These are phyloP conservation scores for Cyphomyrmex costatus DNA, from an alignment of 1,140 invertebrate species.

Conservation along the genomic window DNA sequence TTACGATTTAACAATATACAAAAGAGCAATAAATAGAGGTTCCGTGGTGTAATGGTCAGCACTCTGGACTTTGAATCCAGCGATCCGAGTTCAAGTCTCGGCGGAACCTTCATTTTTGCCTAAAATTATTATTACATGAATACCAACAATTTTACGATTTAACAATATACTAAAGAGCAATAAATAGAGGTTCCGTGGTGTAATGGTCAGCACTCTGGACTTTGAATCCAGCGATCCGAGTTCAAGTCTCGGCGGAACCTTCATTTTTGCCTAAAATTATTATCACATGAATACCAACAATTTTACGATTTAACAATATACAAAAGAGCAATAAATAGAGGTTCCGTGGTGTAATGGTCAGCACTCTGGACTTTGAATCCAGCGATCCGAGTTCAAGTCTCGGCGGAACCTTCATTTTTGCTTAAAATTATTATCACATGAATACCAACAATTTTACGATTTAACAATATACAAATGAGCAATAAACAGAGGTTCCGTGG, in stretches of 20 bases:
- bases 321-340: conserved; percentile 68
- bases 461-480: background rate
- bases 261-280: conserved; percentile 32
- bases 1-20: background rate
- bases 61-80: conserved; percentile 96
- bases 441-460: too few species aligned
- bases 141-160: too few species aligned
- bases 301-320: background rate
- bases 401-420: conserved; percentile 89
- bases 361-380: conserved; percentile 96
- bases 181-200: conserved; percentile 91
- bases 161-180: background rate
- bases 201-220: conserved; percentile 97
- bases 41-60: conserved; percentile 89
- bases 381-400: conserved; percentile 96
- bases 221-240: conserved; percentile 91
- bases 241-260: conserved; percentile 87
- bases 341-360: conserved; percentile 90
- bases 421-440: background rate
- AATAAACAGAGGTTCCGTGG: conserved; percentile 90
- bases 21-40: conserved; percentile 83
- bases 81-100: conserved; percentile 95
- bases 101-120: conserved; percentile 88
- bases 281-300: background rate
- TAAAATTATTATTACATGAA: conserved; percentile 4